Conservation (phyloP, 1,140 invertebrate species). For the Apis dorsata region DNA sequence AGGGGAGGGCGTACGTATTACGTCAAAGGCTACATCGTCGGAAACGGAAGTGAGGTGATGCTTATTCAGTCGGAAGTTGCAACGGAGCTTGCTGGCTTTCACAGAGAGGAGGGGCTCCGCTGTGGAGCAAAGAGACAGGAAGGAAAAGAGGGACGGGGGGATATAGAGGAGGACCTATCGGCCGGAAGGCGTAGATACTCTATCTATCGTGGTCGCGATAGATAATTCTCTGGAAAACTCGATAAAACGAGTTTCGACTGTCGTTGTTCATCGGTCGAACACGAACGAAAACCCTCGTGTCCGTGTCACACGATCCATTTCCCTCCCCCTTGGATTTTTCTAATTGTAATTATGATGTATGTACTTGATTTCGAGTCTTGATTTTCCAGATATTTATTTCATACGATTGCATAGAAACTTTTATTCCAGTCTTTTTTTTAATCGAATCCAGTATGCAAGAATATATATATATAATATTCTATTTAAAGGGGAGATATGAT, state of each 20-base stretch:
- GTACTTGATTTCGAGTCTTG: neutral
- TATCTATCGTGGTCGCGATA: constrained; percentile 61
- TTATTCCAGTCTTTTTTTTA: too few relatives aligned
- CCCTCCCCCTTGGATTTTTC: constrained; percentile 17
- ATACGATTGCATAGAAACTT: too few relatives aligned
- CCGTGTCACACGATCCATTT: constrained; percentile 17
- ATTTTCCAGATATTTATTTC: neutral
- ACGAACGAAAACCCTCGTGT: neutral
- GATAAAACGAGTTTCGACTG: constrained; percentile 47
- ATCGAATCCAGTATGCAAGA: too few relatives aligned
- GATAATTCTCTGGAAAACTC: constrained; percentile 65
- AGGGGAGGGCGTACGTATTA: constrained; percentile 67
- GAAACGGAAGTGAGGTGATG: constrained; percentile 75
- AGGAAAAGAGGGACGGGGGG: constrained; percentile 22
- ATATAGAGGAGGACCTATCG: constrained; percentile 59
- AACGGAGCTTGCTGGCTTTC: constrained; percentile 71
- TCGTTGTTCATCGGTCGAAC: constrained; percentile 27
- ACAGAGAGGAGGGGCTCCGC: constrained; percentile 49
- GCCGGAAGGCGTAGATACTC: constrained; percentile 71
- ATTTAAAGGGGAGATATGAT: too few relatives aligned
- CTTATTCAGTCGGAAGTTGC: constrained; percentile 77
- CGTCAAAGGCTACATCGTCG: constrained; percentile 75
- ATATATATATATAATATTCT: too few relatives aligned
- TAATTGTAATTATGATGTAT: constrained; percentile 35
- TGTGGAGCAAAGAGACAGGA: constrained; percentile 36